Evolutionary conservation across 2,113 vertebrate species (phyloP).

Genomic region (Mormyrus iriodes): DNA sequence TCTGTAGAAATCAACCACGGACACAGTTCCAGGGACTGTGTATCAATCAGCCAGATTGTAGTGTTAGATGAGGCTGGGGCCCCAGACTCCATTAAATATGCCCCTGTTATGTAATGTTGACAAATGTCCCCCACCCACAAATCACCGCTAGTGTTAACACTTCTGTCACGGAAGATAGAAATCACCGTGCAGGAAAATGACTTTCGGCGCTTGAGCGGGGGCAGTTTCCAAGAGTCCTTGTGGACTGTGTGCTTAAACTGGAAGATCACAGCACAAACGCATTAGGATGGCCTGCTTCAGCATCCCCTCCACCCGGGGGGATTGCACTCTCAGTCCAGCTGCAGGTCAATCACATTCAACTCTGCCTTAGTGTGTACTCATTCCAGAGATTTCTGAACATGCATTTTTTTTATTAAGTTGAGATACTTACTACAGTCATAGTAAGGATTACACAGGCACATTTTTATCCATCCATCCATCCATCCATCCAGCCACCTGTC

Average conservation of each 20-base stretch:
- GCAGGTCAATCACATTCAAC: background rate
- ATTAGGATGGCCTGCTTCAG: background rate
- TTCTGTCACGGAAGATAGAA: slow-evolving; percentile 7
- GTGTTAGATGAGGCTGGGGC: background rate
- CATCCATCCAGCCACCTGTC: background rate
- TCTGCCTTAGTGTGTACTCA: background rate
- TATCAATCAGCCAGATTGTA: background rate
- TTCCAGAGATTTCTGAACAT: background rate
- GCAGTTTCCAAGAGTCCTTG: background rate
- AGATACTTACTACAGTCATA: background rate
- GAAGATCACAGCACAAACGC: background rate
- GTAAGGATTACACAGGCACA: background rate
- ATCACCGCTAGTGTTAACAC: background rate
- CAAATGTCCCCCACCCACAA: slow-evolving; percentile 1
- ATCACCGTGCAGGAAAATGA: slow-evolving; percentile 4
- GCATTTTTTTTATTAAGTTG: background rate
- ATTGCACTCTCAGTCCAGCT: background rate
- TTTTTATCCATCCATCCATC: background rate
- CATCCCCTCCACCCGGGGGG: background rate
- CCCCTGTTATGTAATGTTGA: background rate
- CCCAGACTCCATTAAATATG: background rate
- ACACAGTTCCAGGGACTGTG: background rate
- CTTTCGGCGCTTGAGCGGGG: background rate
- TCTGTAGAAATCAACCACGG: slow-evolving; percentile 1
- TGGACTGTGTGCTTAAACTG: slow-evolving; percentile 2